Evolutionary conservation across 1,140 invertebrate genomes (phyloP).

Genomic region (Zaprionus camerounensis): DNA sequence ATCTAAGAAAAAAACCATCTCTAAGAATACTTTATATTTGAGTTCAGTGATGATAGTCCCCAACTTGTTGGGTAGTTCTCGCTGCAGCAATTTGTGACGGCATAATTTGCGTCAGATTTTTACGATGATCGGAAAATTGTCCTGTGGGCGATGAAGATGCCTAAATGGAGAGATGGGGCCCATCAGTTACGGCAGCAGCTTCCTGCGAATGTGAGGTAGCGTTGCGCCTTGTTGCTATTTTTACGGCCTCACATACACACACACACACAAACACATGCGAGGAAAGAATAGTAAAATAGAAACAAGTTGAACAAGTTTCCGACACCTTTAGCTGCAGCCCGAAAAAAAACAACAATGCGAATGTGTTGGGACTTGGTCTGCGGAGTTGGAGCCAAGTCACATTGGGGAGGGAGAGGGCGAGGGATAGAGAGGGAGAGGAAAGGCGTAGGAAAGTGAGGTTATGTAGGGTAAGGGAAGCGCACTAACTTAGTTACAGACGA

Average conservation of each 20-base stretch:
- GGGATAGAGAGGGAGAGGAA: not conserved
- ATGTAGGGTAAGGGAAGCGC: slow-evolving; percentile 2
- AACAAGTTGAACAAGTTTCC: slow-evolving; percentile 83
- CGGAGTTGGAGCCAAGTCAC: slow-evolving; percentile 13
- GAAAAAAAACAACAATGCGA: slow-evolving; percentile 63
- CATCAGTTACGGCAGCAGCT: not conserved
- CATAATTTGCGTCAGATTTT: slow-evolving; percentile 4
- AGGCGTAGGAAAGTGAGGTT: not conserved
- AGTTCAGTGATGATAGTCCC: too few relatives aligned
- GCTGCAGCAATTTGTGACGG: not conserved
- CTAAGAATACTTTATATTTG: too few relatives aligned
- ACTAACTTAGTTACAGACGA: slow-evolving; percentile 65
- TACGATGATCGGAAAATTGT: slow-evolving; percentile 7
- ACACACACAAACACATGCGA: slow-evolving; percentile 12
- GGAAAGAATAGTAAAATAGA: slow-evolving; percentile 71
- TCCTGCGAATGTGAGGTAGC: slow-evolving; percentile 44
- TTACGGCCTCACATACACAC: slow-evolving; percentile 33
- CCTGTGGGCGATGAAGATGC: not conserved
- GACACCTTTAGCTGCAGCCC: slow-evolving; percentile 68
- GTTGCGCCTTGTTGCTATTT: slow-evolving; percentile 57
- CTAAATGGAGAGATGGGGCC: not conserved
- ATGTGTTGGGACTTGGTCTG: slow-evolving; percentile 48
- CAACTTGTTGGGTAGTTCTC: not conserved
- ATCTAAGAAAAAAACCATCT: too few relatives aligned
- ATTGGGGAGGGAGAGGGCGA: not conserved